Percentiles rank a stretch among this genome's conserved stretches.
phyloP scores from a whole-genome alignment of 2,113 vertebrate genomes.

The Pan troglodytes region NHGRI_mPanTro3-v2.1_pri NC_072401.2:9196501-9197000 shows the following conservation, averaged over 20 bases:
- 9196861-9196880: rapidly evolving
- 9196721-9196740: neutral
- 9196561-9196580: rapidly evolving
- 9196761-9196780: neutral
- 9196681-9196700: rapidly evolving
- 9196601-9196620: neutral
- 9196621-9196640: neutral
- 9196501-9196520: neutral
- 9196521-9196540: neutral
- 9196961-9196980: neutral
- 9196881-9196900: neutral
- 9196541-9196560: too few relatives aligned
- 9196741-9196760: neutral
- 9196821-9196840: neutral
- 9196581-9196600: neutral
- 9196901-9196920: neutral
- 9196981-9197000: too few relatives aligned
- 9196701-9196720: rapidly evolving
- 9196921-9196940: neutral
- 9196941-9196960: too few relatives aligned
- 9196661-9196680: neutral
- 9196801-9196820: neutral
- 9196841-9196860: neutral
- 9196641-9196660: neutral
- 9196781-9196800: neutral